Evolutionary conservation across 2,888 invertebrate species (phyloP), one percentile per base, ranked within the genome.

Genomic region (Chrysopilus asiliformis): DNA sequence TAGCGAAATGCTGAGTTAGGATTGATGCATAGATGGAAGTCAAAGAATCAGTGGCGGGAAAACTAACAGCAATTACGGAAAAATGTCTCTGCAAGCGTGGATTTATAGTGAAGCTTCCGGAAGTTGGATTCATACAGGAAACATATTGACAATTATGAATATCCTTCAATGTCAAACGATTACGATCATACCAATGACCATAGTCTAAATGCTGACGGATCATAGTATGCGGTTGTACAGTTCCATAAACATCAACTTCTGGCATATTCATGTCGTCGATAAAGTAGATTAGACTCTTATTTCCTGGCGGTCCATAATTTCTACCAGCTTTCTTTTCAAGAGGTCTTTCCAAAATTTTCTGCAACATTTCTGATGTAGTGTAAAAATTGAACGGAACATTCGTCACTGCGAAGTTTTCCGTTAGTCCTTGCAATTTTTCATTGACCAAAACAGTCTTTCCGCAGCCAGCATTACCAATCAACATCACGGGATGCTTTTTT

Each of bases 191-290:
- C 94, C 95, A 95, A 60, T 95, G 94, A 33, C 79, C 80, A 55
- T 95, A 95, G 60, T 95, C 95, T 53, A 95, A 67, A 65, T 94
- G 93, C 56, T 95, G 95, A 2, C 94, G 71, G 46, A 95, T 93
- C 36, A 95, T 65, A 0, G 94, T 95, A 56, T 95, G 94, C 0
- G 95, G 94, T 57, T 93, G 93, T 0, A 94, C 94, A 0, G 95
- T 95, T 7, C 91, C 93, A 52, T 95, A 95, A 22, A 72, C 58
- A 45, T 72, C 71, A 14, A 86, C 87, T 70, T 91, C 91, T 2
- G 95, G 94, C 93, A 95, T 95, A 56, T 95, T 95, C 81, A 95
- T 82, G 53, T 95, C 95, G 55, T 95, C 95, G 41, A 95, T 81
- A 56, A 95, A 95, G 60, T 93, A 95, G 43, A 95, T 77, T 27